Percentiles rank a stretch among this genome's conserved stretches.
Evolutionary conservation across 2,888 invertebrate genomes (phyloP).

Genomic region (Agrilus mali): DNA sequence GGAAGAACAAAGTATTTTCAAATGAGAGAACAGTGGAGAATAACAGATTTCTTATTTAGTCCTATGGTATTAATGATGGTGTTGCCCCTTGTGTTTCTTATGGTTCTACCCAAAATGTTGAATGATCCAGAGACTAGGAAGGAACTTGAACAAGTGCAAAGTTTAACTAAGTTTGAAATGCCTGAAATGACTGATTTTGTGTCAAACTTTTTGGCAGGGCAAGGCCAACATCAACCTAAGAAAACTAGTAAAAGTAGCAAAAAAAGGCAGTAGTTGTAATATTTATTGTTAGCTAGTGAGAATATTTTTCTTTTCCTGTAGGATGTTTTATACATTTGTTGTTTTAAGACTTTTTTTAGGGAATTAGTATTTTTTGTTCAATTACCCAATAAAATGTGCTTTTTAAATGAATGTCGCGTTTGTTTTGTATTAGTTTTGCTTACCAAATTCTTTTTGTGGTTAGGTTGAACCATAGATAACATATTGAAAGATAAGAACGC

Average conservation of each 20-base stretch:
- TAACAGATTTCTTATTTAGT: conserved; percentile 92
- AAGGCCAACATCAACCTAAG: conserved; percentile 31
- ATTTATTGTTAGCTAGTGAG: too few species aligned
- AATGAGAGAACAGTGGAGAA: conserved; percentile 88
- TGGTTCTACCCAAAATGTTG: conserved; percentile 92
- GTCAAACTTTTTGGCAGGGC: conserved; percentile 72
- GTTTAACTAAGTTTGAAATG: conserved; percentile 72
- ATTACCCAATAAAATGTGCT: too few species aligned
- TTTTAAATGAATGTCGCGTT: too few species aligned
- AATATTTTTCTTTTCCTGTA: too few species aligned
- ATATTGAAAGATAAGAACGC: too few species aligned
- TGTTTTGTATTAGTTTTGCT: too few species aligned
- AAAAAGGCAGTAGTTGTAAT: conserved; percentile 20
- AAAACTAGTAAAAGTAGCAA: conserved; percentile 24
- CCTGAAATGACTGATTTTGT: conserved; percentile 94
- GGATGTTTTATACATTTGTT: too few species aligned
- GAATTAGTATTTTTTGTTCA: too few species aligned
- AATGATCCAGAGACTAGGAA: conserved; percentile 96
- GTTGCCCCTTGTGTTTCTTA: conserved; percentile 75
- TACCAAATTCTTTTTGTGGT: too few species aligned
- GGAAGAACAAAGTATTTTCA: conserved; percentile 80
- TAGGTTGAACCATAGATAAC: too few species aligned
- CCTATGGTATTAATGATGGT: conserved; percentile 99
- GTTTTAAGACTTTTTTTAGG: too few species aligned
- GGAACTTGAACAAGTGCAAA: conserved; percentile 83